These are phyloP conservation scores for Oreochromis aureus DNA, from an alignment of 2,113 vertebrate genomes.

Conservation along the genomic window DNA sequence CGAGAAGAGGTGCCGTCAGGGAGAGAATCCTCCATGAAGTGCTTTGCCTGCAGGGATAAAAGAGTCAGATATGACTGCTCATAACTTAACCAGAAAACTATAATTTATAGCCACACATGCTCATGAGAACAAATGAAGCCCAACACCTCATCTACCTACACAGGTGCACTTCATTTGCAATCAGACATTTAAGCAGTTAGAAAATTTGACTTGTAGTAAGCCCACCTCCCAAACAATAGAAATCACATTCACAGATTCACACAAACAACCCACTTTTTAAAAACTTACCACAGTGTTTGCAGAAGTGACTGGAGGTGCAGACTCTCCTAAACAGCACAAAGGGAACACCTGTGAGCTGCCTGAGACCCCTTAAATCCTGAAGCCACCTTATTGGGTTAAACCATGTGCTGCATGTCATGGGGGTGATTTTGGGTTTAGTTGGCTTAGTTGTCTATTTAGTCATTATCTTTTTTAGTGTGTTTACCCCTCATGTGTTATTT, in stretches of 20 bases:
- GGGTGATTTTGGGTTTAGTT: background rate
- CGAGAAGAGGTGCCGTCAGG: background rate
- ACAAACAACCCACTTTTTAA: accelerated
- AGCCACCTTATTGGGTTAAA: background rate
- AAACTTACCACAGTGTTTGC: accelerated
- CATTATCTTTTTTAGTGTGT: background rate
- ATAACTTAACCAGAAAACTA: accelerated
- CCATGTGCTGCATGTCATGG: background rate
- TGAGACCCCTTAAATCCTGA: background rate
- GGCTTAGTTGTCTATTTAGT: accelerated
- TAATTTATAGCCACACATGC: background rate
- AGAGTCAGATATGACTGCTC: background rate
- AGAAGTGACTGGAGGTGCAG: accelerated
- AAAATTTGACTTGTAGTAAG: background rate
- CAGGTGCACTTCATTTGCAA: background rate
- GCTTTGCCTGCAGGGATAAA: background rate
- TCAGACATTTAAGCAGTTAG: background rate
- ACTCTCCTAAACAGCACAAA: accelerated
- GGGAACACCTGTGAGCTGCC: accelerated
- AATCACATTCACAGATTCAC: accelerated
- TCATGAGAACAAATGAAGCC: accelerated
- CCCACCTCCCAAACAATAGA: accelerated
- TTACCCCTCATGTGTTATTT: background rate
- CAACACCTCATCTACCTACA: accelerated
- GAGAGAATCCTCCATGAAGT: accelerated